phyloP scores from a whole-genome alignment of 2,797 vertebrate species.

The Brachyrhaphis roseni region DNA sequence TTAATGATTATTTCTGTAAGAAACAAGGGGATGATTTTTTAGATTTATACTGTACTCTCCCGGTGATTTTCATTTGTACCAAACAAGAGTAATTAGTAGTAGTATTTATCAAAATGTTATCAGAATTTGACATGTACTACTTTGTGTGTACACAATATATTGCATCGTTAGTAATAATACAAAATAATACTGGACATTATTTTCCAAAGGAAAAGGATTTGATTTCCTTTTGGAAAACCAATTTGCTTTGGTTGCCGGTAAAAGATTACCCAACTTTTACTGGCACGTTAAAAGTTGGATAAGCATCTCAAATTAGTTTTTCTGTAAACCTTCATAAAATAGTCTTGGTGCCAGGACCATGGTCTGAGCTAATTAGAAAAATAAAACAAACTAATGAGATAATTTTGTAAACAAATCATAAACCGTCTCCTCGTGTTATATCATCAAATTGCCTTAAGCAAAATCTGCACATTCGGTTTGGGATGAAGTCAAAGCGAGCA shows the following conservation, averaged over 20 bases:
- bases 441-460: neutral
- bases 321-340: constrained; percentile 29
- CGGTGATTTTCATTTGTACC: neutral
- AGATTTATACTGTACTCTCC: neutral
- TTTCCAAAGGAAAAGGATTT: neutral
- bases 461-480: neutral
- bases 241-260: no score
- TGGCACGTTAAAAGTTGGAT: neutral
- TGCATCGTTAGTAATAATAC: neutral
- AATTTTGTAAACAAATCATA: constrained; percentile 2
- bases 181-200: neutral
- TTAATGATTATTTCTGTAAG: neutral
- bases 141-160: neutral
- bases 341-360: constrained; percentile 5
- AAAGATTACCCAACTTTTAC: no score
- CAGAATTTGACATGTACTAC: neutral
- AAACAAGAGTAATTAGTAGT: neutral
- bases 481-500: neutral
- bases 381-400: neutral
- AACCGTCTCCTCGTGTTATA: neutral
- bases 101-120: neutral
- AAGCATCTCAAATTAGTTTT: neutral
- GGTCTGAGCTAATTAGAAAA: neutral
- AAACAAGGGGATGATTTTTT: neutral
- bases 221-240: no score